Conservation (phyloP, 92 coral and sea anemone genomes). For the Montipora capitata region DNA sequence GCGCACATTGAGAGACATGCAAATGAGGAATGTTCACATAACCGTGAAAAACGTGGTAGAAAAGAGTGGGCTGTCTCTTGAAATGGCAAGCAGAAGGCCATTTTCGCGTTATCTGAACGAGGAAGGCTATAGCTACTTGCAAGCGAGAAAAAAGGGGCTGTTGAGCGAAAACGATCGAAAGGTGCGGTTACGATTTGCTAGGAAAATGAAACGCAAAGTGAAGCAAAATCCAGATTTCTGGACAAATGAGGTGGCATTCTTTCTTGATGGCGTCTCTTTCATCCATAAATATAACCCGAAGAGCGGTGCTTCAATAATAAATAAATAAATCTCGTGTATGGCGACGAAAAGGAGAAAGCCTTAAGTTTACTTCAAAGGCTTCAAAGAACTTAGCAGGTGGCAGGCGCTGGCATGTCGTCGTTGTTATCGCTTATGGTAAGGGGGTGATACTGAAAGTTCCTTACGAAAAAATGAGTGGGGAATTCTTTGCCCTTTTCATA, state of each 20-base stretch:
- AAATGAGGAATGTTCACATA: too few relatives aligned
- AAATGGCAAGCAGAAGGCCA: neutral
- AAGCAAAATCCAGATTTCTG: neutral
- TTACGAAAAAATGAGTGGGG: constrained; percentile 67
- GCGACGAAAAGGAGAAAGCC: constrained; percentile 55
- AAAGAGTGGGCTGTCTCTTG: too few relatives aligned
- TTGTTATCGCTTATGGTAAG: constrained; percentile 64
- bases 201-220: too few relatives aligned
- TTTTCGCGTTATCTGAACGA: neutral
- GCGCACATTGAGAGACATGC: too few relatives aligned
- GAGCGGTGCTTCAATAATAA: constrained; percentile 11
- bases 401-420: constrained; percentile 64
- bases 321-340: constrained; percentile 25
- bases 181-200: too few relatives aligned
- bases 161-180: too few relatives aligned
- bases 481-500: constrained; percentile 57
- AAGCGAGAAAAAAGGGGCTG: too few relatives aligned
- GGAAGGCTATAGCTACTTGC: too few relatives aligned
- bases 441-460: constrained; percentile 57
- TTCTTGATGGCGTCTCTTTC: constrained; percentile 23
- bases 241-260: constrained; percentile 23
- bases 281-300: constrained; percentile 17
- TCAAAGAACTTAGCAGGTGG: constrained; percentile 75
- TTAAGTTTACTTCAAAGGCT: constrained; percentile 66
- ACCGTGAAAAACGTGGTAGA: too few relatives aligned